A percentile compares a stretch with the other conserved stretches of the same genome.
These are phyloP conservation scores for Gallinago paraguaiae DNA, from an alignment of 2,113 vertebrate species.

Conservation along the genomic window DNA sequence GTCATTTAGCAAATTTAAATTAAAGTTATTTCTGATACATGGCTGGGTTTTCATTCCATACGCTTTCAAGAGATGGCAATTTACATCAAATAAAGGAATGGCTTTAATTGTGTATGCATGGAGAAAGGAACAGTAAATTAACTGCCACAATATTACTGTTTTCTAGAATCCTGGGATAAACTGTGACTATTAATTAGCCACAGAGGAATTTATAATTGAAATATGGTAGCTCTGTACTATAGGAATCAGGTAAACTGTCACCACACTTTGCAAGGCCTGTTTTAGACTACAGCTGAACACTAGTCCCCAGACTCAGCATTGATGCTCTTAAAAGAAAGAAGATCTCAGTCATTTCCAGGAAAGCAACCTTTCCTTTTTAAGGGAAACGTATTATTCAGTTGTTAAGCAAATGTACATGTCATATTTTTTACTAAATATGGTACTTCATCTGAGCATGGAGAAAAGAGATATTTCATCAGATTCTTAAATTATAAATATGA, in stretches of 20 bases:
- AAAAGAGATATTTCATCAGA: not conserved
- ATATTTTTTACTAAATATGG: slow-evolving; percentile 30
- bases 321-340: slow-evolving; percentile 6
- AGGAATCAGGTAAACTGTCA: slow-evolving; percentile 52
- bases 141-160: slow-evolving; percentile 24
- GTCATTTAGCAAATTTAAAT: slow-evolving; percentile 79
- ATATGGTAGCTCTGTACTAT: not conserved
- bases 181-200: slow-evolving; percentile 65
- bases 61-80: slow-evolving; percentile 57
- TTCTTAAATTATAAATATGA: slow-evolving; percentile 33
- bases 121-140: slow-evolving; percentile 32
- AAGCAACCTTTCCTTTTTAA: slow-evolving; percentile 8
- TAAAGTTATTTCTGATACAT: slow-evolving; percentile 76
- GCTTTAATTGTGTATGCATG: slow-evolving; percentile 22
- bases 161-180: slow-evolving; percentile 26
- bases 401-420: not conserved
- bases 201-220: slow-evolving; percentile 51
- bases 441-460: not conserved
- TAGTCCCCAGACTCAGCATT: not conserved
- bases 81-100: slow-evolving; percentile 61
- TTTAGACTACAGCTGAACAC: slow-evolving; percentile 4
- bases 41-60: slow-evolving; percentile 54
- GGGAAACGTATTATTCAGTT: slow-evolving; percentile 28
- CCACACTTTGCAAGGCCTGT: slow-evolving; percentile 14
- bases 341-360: not conserved